Evolutionary conservation across 30 jellyfish, hydroid and myxozoan genomes (phyloP).

Genomic region (Cassiopea xamachana): DNA sequence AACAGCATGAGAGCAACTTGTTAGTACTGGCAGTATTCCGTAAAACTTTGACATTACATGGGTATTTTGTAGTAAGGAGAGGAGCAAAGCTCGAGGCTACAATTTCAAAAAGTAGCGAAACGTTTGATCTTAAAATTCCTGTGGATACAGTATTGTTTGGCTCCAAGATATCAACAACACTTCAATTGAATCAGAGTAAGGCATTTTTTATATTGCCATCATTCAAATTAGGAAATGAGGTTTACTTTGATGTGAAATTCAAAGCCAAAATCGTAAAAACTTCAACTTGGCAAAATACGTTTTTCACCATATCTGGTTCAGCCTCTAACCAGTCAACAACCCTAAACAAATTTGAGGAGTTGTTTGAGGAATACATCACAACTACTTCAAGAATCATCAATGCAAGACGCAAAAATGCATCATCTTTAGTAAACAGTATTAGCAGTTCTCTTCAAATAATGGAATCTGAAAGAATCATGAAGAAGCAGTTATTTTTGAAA

Average conservation of each 20-base stretch:
- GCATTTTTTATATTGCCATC: conserved; percentile 16
- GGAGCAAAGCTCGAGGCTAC: conserved; percentile 23
- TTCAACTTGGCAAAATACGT: conserved; percentile 35
- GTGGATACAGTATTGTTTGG: conserved; percentile 23
- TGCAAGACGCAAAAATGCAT: conserved; percentile 23
- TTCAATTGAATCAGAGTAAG: conserved; percentile 7
- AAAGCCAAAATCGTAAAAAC: conserved; percentile 25
- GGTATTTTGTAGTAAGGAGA: conserved; percentile 24
- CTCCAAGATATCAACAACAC: neutral
- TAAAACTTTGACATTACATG: conserved; percentile 17
- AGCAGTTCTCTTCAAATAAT: neutral
- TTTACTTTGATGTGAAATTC: conserved; percentile 26
- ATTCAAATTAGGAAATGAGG: neutral
- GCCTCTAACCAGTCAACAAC: conserved; percentile 6
- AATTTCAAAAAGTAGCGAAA: conserved; percentile 28
- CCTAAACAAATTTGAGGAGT: neutral
- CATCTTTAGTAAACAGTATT: neutral
- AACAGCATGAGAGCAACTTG: neutral
- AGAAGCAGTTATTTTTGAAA: neutral
- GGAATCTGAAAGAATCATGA: neutral
- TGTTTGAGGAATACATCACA: neutral
- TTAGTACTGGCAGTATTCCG: conserved; percentile 29
- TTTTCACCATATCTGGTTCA: conserved; percentile 19
- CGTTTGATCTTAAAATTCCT: neutral
- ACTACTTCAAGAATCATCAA: conserved; percentile 3